These are phyloP conservation scores for Diaprepes abbreviatus DNA, from an alignment of 2,888 invertebrate genomes.

Conservation along the genomic window DNA sequence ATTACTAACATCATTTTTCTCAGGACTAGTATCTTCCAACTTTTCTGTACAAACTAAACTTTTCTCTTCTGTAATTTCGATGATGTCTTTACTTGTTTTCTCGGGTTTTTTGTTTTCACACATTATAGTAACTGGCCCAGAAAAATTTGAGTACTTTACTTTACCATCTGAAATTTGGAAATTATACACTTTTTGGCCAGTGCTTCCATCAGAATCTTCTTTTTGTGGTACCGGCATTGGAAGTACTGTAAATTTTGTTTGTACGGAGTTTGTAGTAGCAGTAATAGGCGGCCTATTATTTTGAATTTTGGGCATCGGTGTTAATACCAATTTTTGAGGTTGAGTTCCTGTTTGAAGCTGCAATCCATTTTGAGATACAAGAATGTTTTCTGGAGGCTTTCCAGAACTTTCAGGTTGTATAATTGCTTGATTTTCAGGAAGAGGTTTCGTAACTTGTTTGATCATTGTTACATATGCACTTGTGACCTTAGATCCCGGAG, in stretches of 20 bases:
- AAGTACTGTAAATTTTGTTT: constrained; percentile 64
- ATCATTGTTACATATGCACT: constrained; percentile 72
- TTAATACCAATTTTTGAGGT: constrained; percentile 71
- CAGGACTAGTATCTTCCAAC: constrained; percentile 67
- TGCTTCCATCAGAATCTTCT: constrained; percentile 59
- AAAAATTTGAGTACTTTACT: constrained; percentile 52
- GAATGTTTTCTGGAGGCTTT: constrained; percentile 2
- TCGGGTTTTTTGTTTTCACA: constrained; percentile 62
- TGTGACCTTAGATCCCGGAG: constrained; percentile 68
- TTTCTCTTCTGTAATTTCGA: constrained; percentile 37
- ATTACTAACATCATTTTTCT: constrained; percentile 55
- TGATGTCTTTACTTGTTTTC: background rate
- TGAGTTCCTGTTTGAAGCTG: constrained; percentile 49
- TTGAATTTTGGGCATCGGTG: constrained; percentile 74
- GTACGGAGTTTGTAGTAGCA: constrained; percentile 71
- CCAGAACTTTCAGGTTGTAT: constrained; percentile 1
- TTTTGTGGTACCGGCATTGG: constrained; percentile 52
- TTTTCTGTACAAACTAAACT: constrained; percentile 69
- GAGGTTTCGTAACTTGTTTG: constrained; percentile 69
- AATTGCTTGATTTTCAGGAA: constrained; percentile 46
- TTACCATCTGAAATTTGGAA: constrained; percentile 74
- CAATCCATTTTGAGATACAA: constrained; percentile 24
- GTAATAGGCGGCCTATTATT: constrained; percentile 72
- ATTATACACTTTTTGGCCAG: constrained; percentile 73
- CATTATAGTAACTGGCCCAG: constrained; percentile 71